Percentiles rank a stretch among this genome's conserved stretches.
Evolutionary conservation across 2,888 invertebrate genomes (phyloP).

Genomic region (Heliconius ismenius): DNA sequence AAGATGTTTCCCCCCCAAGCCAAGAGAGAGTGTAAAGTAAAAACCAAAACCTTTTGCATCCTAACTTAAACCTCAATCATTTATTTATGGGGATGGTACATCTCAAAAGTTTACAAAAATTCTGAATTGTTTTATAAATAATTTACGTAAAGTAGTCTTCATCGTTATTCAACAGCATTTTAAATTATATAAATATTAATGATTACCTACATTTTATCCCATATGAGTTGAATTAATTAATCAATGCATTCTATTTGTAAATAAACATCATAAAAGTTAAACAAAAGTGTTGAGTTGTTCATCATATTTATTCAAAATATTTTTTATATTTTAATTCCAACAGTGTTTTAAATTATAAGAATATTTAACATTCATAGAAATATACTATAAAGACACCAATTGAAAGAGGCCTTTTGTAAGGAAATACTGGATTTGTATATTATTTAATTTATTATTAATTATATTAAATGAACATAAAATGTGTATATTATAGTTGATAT

Average conservation of each 20-base stretch:
- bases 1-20: constrained; percentile 74
- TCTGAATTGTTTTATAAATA: constrained; percentile 3
- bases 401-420: constrained; percentile 70
- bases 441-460: constrained; percentile 40
- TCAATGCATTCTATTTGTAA: background rate
- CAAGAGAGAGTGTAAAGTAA: constrained; percentile 70
- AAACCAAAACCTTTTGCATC: constrained; percentile 40
- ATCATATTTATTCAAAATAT: background rate
- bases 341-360: constrained; percentile 27
- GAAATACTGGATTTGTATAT: constrained; percentile 48
- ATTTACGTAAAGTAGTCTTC: background rate
- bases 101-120: constrained; percentile 79
- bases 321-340: background rate
- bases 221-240: background rate
- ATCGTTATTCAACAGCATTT: background rate
- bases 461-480: constrained; percentile 29
- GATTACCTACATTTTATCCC: background rate
- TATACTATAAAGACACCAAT: constrained; percentile 59
- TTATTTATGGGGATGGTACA: constrained; percentile 70
- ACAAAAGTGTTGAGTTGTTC: constrained; percentile 40
- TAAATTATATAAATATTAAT: constrained; percentile 22
- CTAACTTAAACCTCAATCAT: constrained; percentile 64
- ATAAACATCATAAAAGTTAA: background rate
- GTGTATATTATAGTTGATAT: constrained; percentile 29
- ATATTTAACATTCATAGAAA: constrained; percentile 33